Evolutionary conservation across 1,140 invertebrate species (phyloP).

Genomic region (Microplitis mediator): DNA sequence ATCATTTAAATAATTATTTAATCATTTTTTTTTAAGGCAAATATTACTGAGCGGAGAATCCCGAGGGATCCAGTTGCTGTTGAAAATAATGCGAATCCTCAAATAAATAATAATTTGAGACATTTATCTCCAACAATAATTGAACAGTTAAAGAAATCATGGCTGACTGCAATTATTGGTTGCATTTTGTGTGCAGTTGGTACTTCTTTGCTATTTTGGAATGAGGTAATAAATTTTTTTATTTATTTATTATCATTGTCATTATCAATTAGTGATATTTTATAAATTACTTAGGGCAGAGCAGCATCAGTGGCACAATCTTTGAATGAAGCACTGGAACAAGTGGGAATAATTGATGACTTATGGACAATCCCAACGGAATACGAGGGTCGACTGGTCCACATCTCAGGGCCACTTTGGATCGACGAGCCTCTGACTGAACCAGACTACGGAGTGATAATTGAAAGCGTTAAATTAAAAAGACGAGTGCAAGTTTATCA

Average conservation of each 20-base stretch:
- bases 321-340: slow-evolving; percentile 72
- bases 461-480: slow-evolving; percentile 75
- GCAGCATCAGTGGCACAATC: slow-evolving; percentile 74
- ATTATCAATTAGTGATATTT: not conserved
- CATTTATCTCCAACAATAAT: slow-evolving; percentile 52
- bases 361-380: slow-evolving; percentile 64
- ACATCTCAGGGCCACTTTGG: slow-evolving; percentile 74
- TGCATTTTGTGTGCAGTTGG: slow-evolving; percentile 64
- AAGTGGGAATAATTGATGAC: slow-evolving; percentile 65
- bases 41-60: not conserved
- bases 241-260: slow-evolving; percentile 4
- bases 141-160: slow-evolving; percentile 68
- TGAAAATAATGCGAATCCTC: not conserved
- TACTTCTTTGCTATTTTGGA: slow-evolving; percentile 73
- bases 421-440: slow-evolving; percentile 83
- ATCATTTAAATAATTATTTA: too few species aligned
- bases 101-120: slow-evolving; percentile 12
- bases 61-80: not conserved
- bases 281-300: slow-evolving; percentile 62
- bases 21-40: too few species aligned
- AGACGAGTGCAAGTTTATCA: slow-evolving; percentile 89
- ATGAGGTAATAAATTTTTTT: slow-evolving; percentile 65
- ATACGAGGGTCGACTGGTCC: slow-evolving; percentile 77
- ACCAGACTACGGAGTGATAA: slow-evolving; percentile 77
- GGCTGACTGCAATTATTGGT: slow-evolving; percentile 69